Base-by-base conservation (phyloP, 2,888 invertebrate genomes). In the Cotesia congregata region DNA sequence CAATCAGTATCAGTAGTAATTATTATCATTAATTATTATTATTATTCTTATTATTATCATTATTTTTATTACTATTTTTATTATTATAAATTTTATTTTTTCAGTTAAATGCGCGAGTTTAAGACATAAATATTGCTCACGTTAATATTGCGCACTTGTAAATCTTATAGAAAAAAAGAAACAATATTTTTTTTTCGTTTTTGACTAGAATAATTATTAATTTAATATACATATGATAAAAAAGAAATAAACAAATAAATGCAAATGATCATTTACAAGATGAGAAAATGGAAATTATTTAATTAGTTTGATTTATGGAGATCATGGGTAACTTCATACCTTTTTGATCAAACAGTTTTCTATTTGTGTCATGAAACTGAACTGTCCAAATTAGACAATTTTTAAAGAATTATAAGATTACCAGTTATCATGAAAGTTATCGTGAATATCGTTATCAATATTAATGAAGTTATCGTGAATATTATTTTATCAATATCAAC, bases 211-310 rank as follows among this genome's bases (percentile, higher is more conserved):
- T 12, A 7, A 3, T 50, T 7, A 50, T 2, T 12, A 7, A 3
- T 50, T 7, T 50, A 50, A 50, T 50, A 12, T 50, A 50, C 30
- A 3, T 30, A 50, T 50, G 7, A 50, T 50, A 12, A 50, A 50
- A 12, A 12, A 50, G 7, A 85, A 84, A 85, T 87, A 87, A 84
- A 87, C 86, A 87, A 87, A 87, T 86, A 87, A 87, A 85, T 83
- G 30, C 30, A 85, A 87, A 87, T 86, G 85, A 79, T 82, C 86
- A 88, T 88, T 86, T 88, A 87, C 86, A 87, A 82, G 84, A 86
- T 87, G 85, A 81, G 81, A 80, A 81, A 86, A 86, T 84, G 83
- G 86, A 80, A 79, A 72, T 15, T 12, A 50, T 1, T 50, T 30
- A 30, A 30, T 30, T 30, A 30, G 30, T 30, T 30, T 30, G 0